Evolutionary conservation across 2,888 invertebrate species (phyloP), one percentile per base, ranked within the genome.

Genomic region (Willowsia nigromaculata): DNA sequence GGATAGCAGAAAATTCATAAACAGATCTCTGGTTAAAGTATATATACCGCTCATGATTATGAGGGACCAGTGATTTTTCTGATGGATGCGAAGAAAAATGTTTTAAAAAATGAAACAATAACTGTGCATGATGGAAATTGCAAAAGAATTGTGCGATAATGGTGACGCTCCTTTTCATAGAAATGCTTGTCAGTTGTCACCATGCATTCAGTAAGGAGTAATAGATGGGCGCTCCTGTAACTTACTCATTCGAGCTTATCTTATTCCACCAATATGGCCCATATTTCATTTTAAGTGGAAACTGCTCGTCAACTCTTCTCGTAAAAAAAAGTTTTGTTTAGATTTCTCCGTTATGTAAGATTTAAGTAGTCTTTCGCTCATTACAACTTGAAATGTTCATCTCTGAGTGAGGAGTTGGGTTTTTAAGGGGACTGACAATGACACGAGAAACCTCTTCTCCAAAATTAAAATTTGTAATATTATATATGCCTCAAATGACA

Each of bases 381-480:
- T n/a, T 13, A 68, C 22, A 1, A 59, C 11, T 11, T 11, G 25
- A n/a, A 27, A 4, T 62, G 9, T 59, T 27, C 27, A 22, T 71
- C 71, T 43, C 25, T 40, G n/a, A 37, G 37, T 25, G 13, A 50
- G 4, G 50, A 50, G 50, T n/a, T 6, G 71, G 43, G n/a, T 65
- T 65, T 37, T 37, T 37, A 47, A 27, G 27, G 47, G n/a, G 47
- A 74, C 25, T 74, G 74, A 47, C 74, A 74, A 74, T 74, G 74
- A 74, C 74, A 74, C 74, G 47, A 74, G 47, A 74, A 74, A 74
- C 74, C 74, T 74, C 65, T 33, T 33, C 6, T 37, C 65, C 65
- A 33, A 11, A 18, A 65, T 65, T n/a, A 65, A 65, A 65, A 33
- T 27, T 22, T 59, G 65, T 65, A 65, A 37, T 65, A 15, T 15